These are phyloP conservation scores for Zhuqinia jingwanae DNA, from an alignment of 2,888 invertebrate species.

Conservation along the genomic window DNA sequence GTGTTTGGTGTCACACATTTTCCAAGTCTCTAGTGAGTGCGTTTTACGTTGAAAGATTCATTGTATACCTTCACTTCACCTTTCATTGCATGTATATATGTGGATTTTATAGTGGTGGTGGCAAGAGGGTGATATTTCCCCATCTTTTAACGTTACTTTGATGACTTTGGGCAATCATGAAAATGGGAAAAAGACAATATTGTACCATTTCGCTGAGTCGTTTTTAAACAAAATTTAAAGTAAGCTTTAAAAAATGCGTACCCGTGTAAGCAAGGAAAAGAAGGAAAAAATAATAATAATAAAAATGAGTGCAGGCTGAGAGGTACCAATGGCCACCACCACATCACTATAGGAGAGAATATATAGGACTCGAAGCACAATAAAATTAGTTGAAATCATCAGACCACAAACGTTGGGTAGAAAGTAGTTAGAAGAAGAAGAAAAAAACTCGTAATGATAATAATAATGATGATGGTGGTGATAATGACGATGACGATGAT, in stretches of 20 bases:
- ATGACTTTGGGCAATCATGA: slow-evolving; percentile 69
- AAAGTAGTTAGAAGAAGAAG: slow-evolving; percentile 19
- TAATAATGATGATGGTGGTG: slow-evolving; percentile 69
- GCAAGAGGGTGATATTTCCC: no score
- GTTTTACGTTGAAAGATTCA: no score
- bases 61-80: no score
- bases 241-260: slow-evolving; percentile 25
- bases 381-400: slow-evolving; percentile 71
- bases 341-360: not conserved
- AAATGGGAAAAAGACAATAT: slow-evolving; percentile 39
- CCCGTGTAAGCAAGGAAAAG: slow-evolving; percentile 4
- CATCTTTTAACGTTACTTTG: slow-evolving; percentile 11
- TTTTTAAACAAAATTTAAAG: slow-evolving; percentile 19
- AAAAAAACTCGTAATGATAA: slow-evolving; percentile 63
- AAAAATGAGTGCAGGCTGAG: not conserved
- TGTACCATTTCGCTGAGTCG: not conserved
- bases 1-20: no score
- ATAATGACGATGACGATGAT: slow-evolving; percentile 57
- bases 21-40: no score
- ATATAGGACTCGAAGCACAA: slow-evolving; percentile 65
- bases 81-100: no score
- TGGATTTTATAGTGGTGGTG: no score
- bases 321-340: not conserved
- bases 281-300: not conserved
- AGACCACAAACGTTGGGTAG: slow-evolving; percentile 71